These are phyloP conservation scores for Eulemur albifrons DNA, from an alignment of 2,797 vertebrate species.

Conservation along the genomic window DNA sequence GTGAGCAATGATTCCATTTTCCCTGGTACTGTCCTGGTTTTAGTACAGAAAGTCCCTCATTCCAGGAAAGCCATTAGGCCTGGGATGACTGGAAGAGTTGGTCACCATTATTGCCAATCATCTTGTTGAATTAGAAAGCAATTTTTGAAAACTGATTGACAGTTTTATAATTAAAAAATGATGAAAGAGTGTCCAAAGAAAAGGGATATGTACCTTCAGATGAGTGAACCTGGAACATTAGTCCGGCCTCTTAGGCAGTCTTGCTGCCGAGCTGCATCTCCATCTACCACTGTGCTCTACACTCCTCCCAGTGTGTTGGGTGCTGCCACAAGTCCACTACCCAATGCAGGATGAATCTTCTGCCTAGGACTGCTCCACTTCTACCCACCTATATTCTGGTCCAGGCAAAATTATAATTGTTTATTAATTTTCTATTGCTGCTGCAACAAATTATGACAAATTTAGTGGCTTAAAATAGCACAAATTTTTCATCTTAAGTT, in stretches of 20 bases:
- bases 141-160: background rate
- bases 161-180: background rate
- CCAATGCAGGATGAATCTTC: background rate
- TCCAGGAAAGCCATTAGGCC: background rate
- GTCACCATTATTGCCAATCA: background rate
- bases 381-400: no score
- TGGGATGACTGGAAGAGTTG: background rate
- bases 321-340: background rate
- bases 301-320: fast-evolving
- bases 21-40: background rate
- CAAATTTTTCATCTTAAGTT: background rate
- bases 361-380: background rate
- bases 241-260: fast-evolving
- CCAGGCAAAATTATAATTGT: background rate
- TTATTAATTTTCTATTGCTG: background rate
- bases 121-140: background rate
- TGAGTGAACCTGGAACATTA: background rate
- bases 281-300: fast-evolving
- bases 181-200: background rate
- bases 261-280: fast-evolving
- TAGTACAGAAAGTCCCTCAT: background rate
- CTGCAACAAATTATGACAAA: background rate
- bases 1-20: background rate
- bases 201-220: background rate
- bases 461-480: background rate